Conservation (phyloP, 2,113 vertebrate species). For the Triplophysa dalaica region DNA sequence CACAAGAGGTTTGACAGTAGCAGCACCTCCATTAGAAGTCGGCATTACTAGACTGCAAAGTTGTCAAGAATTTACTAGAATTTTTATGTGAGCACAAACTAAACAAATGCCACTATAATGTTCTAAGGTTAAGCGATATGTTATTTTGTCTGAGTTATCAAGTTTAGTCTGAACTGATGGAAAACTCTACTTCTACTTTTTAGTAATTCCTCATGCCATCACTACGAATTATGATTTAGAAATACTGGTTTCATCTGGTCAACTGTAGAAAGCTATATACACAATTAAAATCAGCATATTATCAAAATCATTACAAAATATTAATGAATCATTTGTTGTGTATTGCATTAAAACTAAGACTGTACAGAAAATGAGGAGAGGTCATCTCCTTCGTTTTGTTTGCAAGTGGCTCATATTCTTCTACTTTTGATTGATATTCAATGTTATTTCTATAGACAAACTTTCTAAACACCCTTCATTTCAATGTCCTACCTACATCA, state of each 20-base stretch:
- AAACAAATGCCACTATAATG: background rate
- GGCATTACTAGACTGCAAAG: background rate
- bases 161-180: conserved; percentile 8
- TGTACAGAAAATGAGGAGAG: conserved; percentile 52
- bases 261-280: conserved; percentile 16
- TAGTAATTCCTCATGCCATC: background rate
- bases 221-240: background rate
- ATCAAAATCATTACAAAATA: conserved; percentile 6
- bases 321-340: background rate
- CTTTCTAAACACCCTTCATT: background rate
- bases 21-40: background rate
- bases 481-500: background rate
- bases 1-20: background rate
- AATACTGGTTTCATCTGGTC: conserved; percentile 15
- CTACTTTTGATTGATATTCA: conserved; percentile 1
- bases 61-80: background rate
- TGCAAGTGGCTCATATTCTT: conserved; percentile 2
- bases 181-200: conserved; percentile 3
- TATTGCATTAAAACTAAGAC: conserved; percentile 49
- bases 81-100: background rate
- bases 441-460: background rate
- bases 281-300: conserved; percentile 12
- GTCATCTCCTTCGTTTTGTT: background rate
- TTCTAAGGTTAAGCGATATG: background rate
- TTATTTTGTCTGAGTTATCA: conserved; percentile 2